Evolutionary conservation across 2,888 invertebrate genomes (phyloP), one percentile per base, ranked within the genome.

Genomic region (Helobdella robusta): DNA sequence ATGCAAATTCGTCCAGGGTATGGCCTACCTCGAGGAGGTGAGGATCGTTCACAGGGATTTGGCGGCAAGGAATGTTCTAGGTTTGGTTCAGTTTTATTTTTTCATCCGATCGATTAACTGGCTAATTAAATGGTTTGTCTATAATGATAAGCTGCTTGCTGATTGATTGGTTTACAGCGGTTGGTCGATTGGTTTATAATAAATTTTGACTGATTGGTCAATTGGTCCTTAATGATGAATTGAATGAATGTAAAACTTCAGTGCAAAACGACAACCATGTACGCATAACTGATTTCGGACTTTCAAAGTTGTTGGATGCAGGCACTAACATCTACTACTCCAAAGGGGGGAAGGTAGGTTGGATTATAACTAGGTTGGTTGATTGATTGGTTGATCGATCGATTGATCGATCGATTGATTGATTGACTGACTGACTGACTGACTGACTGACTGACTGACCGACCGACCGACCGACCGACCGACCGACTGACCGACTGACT

Each of bases 261-360:
- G 90, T 95, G 11, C 93, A 94, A 60, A 71, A 59, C 34, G 62
- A 70, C 15, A 66, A 87, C 66, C 89, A 89, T 77, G 88, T 95
- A 0, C 94, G 94, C 81, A 94, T 97, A 69, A 97, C 97, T 1
- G 98, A 98, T 81, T 98, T 98, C 74, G 98, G 98, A 20, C 83
- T 98, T 71, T 94, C 98, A 0, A 97, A 97, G 80, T 83, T 97
- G 56, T 82, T 98, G 70, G 92, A 93, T 75, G 87, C 88, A 71
- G 91, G 94, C 76, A 46, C 32, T n/a, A 44, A 50, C 18, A 23
- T 30, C 5, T 48, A 48, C 50, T 6, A 48, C 34, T 44, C 28
- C 2, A 34, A 48, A 15, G 50, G 44, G n/a, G 62, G 62, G 11
- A 62, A 62, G 30, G 62, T 60, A 15, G 20, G 59, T n/a, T n/a